These are phyloP conservation scores for Pipistrellus pipistrellus DNA, from an alignment of 2,797 vertebrate genomes.

Conservation along the genomic window DNA sequence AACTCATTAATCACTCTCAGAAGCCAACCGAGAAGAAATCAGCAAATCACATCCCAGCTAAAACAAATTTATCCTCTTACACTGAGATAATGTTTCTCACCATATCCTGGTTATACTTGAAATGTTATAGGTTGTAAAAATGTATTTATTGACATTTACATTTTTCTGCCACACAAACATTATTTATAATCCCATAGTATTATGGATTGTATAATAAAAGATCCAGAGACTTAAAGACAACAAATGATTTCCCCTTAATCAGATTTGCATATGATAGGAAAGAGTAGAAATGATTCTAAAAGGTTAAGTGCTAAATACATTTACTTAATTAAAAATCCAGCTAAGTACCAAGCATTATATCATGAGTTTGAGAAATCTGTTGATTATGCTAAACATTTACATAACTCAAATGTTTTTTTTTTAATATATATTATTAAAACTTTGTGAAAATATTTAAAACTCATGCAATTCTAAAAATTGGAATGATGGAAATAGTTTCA, in stretches of 20 bases:
- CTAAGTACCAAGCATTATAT: background rate
- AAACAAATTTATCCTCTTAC: background rate
- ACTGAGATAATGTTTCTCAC: background rate
- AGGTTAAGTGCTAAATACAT: background rate
- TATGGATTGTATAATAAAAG: background rate
- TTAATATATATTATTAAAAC: background rate
- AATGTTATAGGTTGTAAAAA: conserved; percentile 63
- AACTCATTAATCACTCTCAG: background rate
- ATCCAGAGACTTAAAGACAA: background rate
- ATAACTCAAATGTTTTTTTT: background rate
- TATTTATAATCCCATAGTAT: conserved; percentile 35
- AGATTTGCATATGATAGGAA: background rate
- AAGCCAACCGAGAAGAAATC: background rate
- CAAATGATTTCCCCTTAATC: background rate
- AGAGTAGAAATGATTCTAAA: background rate
- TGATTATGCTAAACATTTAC: background rate
- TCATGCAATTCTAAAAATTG: background rate
- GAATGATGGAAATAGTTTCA: background rate
- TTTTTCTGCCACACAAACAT: conserved; percentile 59
- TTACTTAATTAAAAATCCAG: background rate
- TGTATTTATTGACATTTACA: conserved; percentile 47
- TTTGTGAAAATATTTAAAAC: background rate
- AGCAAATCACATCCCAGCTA: background rate
- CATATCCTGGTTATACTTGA: background rate
- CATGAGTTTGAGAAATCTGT: background rate